Evolutionary conservation across 2,113 vertebrate genomes (phyloP).

Genomic region (Ifrita kowaldi): DNA sequence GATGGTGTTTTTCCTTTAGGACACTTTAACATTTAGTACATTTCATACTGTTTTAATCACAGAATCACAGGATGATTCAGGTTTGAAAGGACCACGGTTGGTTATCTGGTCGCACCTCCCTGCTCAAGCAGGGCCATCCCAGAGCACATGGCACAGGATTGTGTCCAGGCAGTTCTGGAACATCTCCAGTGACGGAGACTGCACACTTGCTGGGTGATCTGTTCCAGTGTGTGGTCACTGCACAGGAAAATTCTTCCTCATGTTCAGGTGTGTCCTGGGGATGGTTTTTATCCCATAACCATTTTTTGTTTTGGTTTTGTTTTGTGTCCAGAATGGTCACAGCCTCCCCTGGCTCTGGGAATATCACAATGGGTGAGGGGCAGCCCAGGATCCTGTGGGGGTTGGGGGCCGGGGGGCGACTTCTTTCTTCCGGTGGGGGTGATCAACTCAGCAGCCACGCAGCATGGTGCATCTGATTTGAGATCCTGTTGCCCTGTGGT

Average conservation of each 20-base stretch:
- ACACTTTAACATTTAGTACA: background rate
- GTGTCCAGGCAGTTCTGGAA: too few species aligned
- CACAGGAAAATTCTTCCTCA: background rate
- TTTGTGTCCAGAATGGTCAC: background rate
- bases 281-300: background rate
- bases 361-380: too few species aligned
- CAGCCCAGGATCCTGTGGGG: background rate
- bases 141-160: background rate
- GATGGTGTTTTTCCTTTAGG: background rate
- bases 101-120: background rate
- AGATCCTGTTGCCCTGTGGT: background rate
- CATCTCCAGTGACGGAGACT: background rate
- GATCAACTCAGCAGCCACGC: fast-evolving
- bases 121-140: background rate
- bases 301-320: background rate
- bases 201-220: background rate
- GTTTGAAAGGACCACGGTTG: background rate
- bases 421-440: background rate
- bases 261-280: background rate
- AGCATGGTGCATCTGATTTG: background rate
- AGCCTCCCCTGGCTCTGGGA: background rate
- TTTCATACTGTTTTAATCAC: background rate
- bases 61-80: background rate
- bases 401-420: background rate
- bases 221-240: background rate